phyloP scores from a whole-genome alignment of 1,140 invertebrate genomes.

The Drosophila triauraria region DNA sequence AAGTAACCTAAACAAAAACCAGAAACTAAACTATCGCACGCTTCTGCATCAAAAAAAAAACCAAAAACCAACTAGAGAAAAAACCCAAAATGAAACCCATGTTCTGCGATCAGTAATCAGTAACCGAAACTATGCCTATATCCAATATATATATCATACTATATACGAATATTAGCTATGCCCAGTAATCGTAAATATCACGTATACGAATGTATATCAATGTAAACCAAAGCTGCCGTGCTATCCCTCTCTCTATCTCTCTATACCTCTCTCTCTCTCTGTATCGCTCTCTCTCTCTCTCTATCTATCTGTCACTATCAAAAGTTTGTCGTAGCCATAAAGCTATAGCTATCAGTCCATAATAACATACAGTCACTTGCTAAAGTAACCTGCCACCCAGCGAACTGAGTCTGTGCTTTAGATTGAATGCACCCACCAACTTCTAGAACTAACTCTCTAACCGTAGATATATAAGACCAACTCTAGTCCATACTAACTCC shows the following conservation, averaged over 20 bases:
- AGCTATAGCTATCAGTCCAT: slow-evolving; percentile 43
- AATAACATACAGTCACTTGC: slow-evolving; percentile 47
- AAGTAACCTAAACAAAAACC: slow-evolving; percentile 71
- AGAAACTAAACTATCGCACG: slow-evolving; percentile 80
- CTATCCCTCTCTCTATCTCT: slow-evolving; percentile 57
- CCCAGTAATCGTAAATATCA: slow-evolving; percentile 77
- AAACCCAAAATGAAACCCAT: slow-evolving; percentile 64
- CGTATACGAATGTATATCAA: slow-evolving; percentile 69
- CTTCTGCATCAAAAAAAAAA: slow-evolving; percentile 77
- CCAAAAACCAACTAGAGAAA: slow-evolving; percentile 39
- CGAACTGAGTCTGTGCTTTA: slow-evolving; percentile 70
- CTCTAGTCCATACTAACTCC: slow-evolving; percentile 39
- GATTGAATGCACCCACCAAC: slow-evolving; percentile 61
- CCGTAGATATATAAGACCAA: slow-evolving; percentile 34
- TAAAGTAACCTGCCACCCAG: slow-evolving; percentile 57
- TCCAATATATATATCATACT: slow-evolving; percentile 52
- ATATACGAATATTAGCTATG: slow-evolving; percentile 76
- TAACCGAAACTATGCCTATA: slow-evolving; percentile 72
- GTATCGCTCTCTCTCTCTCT: slow-evolving; percentile 17
- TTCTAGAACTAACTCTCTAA: slow-evolving; percentile 48
- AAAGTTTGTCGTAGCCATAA: slow-evolving; percentile 55
- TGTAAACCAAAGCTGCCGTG: slow-evolving; percentile 76
- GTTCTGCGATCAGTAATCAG: slow-evolving; percentile 76
- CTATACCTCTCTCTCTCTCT: slow-evolving; percentile 30
- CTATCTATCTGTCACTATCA: slow-evolving; percentile 52